Percentiles rank a stretch among this genome's conserved stretches.
Conservation (phyloP, 2,113 vertebrate genomes). For the Lagopus leucura region DNA sequence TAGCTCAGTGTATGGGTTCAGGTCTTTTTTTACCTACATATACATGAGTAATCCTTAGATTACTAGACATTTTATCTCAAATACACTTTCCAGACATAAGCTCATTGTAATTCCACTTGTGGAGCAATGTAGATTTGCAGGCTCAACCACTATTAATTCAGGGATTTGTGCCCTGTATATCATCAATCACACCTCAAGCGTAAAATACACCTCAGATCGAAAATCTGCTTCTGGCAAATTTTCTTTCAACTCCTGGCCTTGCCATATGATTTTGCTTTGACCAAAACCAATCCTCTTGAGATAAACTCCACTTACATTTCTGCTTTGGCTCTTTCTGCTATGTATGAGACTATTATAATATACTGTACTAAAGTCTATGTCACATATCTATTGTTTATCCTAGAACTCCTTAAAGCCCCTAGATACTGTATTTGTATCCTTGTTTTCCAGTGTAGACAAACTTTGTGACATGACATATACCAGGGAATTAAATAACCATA, state of each 20-base stretch:
- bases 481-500: background rate
- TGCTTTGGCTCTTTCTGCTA: background rate
- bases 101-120: accelerated
- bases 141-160: background rate
- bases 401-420: background rate
- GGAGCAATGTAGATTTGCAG: background rate
- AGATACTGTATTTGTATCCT: background rate
- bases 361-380: background rate
- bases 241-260: background rate
- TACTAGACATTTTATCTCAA: background rate
- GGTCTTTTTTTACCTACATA: background rate
- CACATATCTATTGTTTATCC: background rate
- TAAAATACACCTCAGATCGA: background rate
- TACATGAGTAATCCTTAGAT: background rate
- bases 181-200: background rate
- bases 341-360: background rate
- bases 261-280: background rate
- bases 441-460: background rate
- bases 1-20: background rate
- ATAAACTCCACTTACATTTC: background rate
- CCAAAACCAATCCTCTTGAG: background rate
- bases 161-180: background rate
- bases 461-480: background rate
- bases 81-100: background rate
- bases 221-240: background rate